Conservation (phyloP, 1,140 invertebrate genomes). For the Cotesia typhae region DNA sequence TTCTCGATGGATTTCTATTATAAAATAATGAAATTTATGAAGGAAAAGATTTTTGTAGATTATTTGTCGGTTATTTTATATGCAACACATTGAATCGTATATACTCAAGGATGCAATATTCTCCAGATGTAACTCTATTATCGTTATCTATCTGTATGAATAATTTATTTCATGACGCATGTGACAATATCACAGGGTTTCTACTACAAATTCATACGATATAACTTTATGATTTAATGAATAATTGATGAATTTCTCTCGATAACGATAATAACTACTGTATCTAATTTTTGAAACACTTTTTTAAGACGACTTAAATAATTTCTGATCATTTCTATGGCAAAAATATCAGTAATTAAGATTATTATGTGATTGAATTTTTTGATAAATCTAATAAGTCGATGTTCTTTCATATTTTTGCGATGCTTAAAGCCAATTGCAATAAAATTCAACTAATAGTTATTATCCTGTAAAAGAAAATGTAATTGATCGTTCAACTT, state of each 20-base stretch:
- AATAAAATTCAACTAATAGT: not conserved
- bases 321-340: too few species aligned
- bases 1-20: not conserved
- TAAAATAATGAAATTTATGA: not conserved
- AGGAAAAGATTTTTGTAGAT: not conserved
- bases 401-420: not conserved
- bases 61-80: conserved; percentile 2
- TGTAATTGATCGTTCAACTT: conserved; percentile 8
- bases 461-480: not conserved
- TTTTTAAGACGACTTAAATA: too few species aligned
- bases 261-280: too few species aligned
- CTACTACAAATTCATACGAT: not conserved
- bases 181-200: not conserved
- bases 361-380: too few species aligned
- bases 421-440: not conserved
- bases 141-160: not conserved
- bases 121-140: conserved; percentile 2
- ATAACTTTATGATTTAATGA: conserved; percentile 6
- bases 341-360: too few species aligned
- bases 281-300: too few species aligned
- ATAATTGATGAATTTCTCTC: too few species aligned
- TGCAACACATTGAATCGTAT: conserved; percentile 8
- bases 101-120: not conserved
- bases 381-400: too few species aligned
- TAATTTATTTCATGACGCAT: conserved; percentile 1